Base-by-base conservation (phyloP, 2,113 vertebrate species). In the Ceyx melanurus region DNA sequence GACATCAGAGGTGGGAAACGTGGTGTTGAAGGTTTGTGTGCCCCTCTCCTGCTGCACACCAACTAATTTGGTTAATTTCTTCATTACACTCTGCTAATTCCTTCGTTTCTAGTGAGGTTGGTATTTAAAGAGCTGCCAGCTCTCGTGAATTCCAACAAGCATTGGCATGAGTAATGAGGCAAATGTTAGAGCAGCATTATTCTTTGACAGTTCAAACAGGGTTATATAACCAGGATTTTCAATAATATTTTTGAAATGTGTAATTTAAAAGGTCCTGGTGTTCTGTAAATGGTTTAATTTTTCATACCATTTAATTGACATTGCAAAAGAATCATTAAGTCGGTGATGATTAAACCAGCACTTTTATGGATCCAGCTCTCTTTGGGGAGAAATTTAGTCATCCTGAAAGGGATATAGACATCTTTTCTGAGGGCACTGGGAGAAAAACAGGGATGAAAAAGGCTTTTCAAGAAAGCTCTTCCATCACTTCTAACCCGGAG, bases 151-250 rank as follows among this genome's bases (percentile, higher is more conserved):
- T 97, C 95, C 97, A 96, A 89, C 94, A 96, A 97, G 94, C 91
- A 96, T 48, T 97, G 92, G 92, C 97, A 97, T 95, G 96, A 96
- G 80, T 82, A 96, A 88, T 96, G 95, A 97, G 97, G 95, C 93
- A 96, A 97, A 93, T 94, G 96, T 97, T 97, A 96, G 54, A 82
- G 92, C 53, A 48, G 75, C 92, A 92, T 97, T 97, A 97, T 95
- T 97, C 95, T 97, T 92, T 96, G 96, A 97, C 95, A 97, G 94
- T 91, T 97, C 94, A 92, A 91, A 95, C 96, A 96, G 95, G 93
- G 92, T 97, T 98, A 97, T 95, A n/a, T 96, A 94, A 96, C 82
- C 13, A 8, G 91, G 80, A 96, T 97, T 95, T 90, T 92, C 96
- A 97, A 97, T 91, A 95, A 96, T 89, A 90, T 96, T 85, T 94